Base-by-base conservation (phyloP, 2,113 vertebrate species). In the Bubo scandiacus region DNA sequence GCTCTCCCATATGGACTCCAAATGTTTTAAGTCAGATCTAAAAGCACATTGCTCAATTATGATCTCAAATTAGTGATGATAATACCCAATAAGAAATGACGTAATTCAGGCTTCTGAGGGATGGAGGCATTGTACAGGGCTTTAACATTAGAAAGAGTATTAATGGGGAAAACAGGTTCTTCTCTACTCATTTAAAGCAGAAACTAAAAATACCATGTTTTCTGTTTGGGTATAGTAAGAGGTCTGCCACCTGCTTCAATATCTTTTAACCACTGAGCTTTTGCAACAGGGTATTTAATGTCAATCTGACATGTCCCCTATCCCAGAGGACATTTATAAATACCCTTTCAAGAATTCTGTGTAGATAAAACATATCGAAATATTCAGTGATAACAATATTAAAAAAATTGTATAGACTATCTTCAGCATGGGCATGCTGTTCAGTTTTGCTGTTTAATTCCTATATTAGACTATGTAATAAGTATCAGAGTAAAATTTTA, bases 51-150 rank as follows among this genome's bases (percentile, higher is more conserved):
- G 80, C 82, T 96, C 81, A 96, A 63, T 94, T 94, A 68, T 34
- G 88, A 88, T 87, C 66, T 92, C 83, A 92, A 92, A 94, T 91
- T 81, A 89, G 55, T 79, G 80, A 91, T 88, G 81, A 93, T 93
- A 93, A 83, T 92, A 49, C 52, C 65, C 77, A 88, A 71, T 75
- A 71, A 92, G 81, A 30, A 81, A 75, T 96, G 2, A 92, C 0
- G 27, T 38, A 72, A 57, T 79, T 87, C 61, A 62, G 52, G 66
- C 57, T 96, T 90, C 92, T 3, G 32, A 80, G 27, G 22, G 40
- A 30, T 40, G 36, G 30, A 67, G 11, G 52, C 89, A 26, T 17
- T 57, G 22, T 34, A 25, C 14, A 14, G 23, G 29, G 8, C 21
- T 91, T 68, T 34, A 70, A 23, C 6, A 3, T 36, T 26, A 55